A percentile compares a stretch with the other conserved stretches of the same genome.
phyloP scores from a whole-genome alignment of 2,888 invertebrate genomes.

The Hoplodrina ambigua region DNA sequence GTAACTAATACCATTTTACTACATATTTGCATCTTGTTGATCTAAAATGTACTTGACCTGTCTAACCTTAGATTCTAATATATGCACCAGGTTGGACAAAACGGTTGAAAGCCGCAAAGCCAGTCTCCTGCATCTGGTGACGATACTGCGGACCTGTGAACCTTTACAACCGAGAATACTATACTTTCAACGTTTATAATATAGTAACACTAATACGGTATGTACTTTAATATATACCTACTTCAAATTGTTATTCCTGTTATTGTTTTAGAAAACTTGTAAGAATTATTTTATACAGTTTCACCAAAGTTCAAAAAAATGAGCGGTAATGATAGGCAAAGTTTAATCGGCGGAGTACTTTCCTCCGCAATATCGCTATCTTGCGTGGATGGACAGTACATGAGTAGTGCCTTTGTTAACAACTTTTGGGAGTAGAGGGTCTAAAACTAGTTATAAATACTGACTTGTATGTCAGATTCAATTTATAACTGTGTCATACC shows the following conservation, averaged over 20 bases:
- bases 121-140: slow-evolving; percentile 17
- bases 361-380: background rate
- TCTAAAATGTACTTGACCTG: background rate
- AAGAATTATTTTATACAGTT: slow-evolving; percentile 8
- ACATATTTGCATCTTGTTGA: slow-evolving; percentile 2
- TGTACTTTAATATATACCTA: background rate
- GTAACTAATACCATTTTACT: slow-evolving; percentile 17
- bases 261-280: background rate
- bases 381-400: slow-evolving; percentile 11
- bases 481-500: slow-evolving; percentile 12
- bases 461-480: slow-evolving; percentile 15
- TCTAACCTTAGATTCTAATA: slow-evolving; percentile 37
- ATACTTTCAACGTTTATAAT: background rate
- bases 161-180: slow-evolving; percentile 21
- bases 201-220: background rate
- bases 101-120: slow-evolving; percentile 29
- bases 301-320: slow-evolving; percentile 18
- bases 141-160: slow-evolving; percentile 23
- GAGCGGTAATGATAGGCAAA: slow-evolving; percentile 10
- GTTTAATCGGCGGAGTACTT: background rate
- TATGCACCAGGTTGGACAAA: slow-evolving; percentile 20
- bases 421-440: background rate
- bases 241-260: too few species aligned
- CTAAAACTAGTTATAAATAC: background rate
- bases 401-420: slow-evolving; percentile 8